A percentile compares a stretch with the other conserved stretches of the same genome.
Evolutionary conservation across 64 coral and sea anemone species (phyloP).

Genomic region (Porites australiensis): DNA sequence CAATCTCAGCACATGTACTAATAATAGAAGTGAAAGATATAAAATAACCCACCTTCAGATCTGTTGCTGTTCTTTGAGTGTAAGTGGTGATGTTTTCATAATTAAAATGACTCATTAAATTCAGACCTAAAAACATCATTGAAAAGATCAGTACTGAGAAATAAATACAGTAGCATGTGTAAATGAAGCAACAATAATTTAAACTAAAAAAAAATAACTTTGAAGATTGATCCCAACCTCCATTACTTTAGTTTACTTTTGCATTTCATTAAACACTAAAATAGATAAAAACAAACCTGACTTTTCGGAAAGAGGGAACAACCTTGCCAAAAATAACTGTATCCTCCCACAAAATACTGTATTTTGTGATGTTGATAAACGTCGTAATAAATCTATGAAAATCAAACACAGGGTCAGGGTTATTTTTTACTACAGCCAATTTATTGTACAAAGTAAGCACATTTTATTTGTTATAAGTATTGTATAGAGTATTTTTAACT

Average conservation of each 20-base stretch:
- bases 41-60: slow-evolving; percentile 58
- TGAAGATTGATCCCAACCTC: no score
- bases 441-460: background rate
- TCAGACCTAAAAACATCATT: slow-evolving; percentile 70
- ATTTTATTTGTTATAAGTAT: background rate
- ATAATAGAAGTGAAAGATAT: no score
- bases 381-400: slow-evolving; percentile 77
- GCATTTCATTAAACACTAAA: background rate
- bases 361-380: slow-evolving; percentile 95
- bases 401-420: background rate
- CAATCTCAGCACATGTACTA: no score
- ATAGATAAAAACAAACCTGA: slow-evolving; percentile 65
- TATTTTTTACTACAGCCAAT: background rate
- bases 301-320: slow-evolving; percentile 96
- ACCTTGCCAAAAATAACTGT: slow-evolving; percentile 95
- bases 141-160: background rate
- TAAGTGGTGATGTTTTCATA: slow-evolving; percentile 93
- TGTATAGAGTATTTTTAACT: no score
- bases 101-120: slow-evolving; percentile 99
- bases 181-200: no score
- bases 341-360: slow-evolving; percentile 99
- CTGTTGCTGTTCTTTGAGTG: slow-evolving; percentile 56
- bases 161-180: no score
- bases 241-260: background rate
- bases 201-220: no score